Base-by-base conservation (phyloP, 2,113 vertebrate species). In the Zosterops borbonicus region DNA sequence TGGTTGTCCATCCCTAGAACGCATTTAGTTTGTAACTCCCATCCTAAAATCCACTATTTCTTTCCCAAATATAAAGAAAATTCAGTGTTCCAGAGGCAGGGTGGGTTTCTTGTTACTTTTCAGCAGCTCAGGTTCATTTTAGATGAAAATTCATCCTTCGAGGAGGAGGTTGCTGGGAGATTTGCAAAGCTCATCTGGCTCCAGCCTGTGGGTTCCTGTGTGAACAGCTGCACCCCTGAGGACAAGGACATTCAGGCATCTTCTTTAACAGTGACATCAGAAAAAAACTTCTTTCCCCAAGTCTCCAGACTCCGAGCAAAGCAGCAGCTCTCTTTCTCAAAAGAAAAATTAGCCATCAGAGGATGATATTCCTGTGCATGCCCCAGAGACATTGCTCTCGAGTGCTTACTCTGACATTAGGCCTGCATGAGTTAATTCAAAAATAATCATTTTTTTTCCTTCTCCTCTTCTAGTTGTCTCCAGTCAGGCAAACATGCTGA, bases 401-500 rank as follows among this genome's bases (percentile, higher is more conserved):
- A 71, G 46, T 20, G n/a, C 39, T 89, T 47, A 65, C 29, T 14
- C 64, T 76, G 59, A 75, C 50, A 63, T 80, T 41, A 92, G 84
- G 50, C 27, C 55, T 74, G 14, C 27, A 49, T 14, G 49, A 83
- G 50, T 89, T 92, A 96, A 92, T 94, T 94, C 89, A 94, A 94
- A 90, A 55, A 83, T 33, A 75, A 86, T 73, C 1, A 17, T 52
- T 56, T 81, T 87, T 88, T 93, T 49, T 39, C 9, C 53, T 62
- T 47, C 49, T 90, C 33, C 29, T 73, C 41, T 95, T 88, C 33
- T 1, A 0, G 14, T 84, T 37, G 39, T 74, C 64, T 92, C 69
- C 69, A 68, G 64, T 76, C 56, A 93, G 83, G 59, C 41, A 96
- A 93, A 93, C 82, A 65, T 82, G 90, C 89, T 92, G 92, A 95